Base-by-base conservation (phyloP, 2,113 vertebrate species). In the Clarias batrachus region DNA sequence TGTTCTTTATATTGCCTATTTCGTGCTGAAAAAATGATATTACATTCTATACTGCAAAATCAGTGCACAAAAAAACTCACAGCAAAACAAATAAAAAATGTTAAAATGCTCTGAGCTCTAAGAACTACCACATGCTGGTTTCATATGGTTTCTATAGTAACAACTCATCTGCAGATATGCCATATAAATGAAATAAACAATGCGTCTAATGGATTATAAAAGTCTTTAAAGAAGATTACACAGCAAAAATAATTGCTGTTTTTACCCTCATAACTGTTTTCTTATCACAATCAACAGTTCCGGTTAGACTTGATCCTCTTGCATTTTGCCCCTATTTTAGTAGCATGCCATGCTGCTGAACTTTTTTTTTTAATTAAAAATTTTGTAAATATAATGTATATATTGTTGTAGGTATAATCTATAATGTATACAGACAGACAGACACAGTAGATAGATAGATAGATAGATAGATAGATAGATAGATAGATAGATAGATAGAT, bases 401-500 rank as follows among this genome's bases (percentile, higher is more conserved):
- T 41, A 41, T 41, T 4, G 4, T 41, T 41, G 41, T 41, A 41
- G 41, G 6, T 6, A 41, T 41, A 41, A 41, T 41, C 4, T 41
- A 41, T 41, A 41, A 41, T 41, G 4, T 37, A 23, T 23, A 48
- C 12, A 10, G 66, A 33, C 2, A 71, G 30, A 71, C 4, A 37
- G 14, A 37, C 3, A 37, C 13, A 68, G 33, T 33, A 74, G 17
- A 74, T 23, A 74, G 74, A 14, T 54, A n/a, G 74, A 14, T 54
- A n/a, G 74, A 52, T 54, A 71, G 30, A 71, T 37, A 41, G 68
- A 71, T 37, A 71, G 68, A 33, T 37, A 71, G 68, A 71, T 37
- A 71, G 68, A 37, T 37, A 71, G 68, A 71, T 37, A 71, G 68
- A 71, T 71, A 37, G 68, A 71, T 71, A 33, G 68, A 71, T 71